A percentile compares a stretch with the other conserved stretches of the same genome.
phyloP scores from a whole-genome alignment of 2,113 vertebrate species.

The Malurus alboscapulatus region DNA sequence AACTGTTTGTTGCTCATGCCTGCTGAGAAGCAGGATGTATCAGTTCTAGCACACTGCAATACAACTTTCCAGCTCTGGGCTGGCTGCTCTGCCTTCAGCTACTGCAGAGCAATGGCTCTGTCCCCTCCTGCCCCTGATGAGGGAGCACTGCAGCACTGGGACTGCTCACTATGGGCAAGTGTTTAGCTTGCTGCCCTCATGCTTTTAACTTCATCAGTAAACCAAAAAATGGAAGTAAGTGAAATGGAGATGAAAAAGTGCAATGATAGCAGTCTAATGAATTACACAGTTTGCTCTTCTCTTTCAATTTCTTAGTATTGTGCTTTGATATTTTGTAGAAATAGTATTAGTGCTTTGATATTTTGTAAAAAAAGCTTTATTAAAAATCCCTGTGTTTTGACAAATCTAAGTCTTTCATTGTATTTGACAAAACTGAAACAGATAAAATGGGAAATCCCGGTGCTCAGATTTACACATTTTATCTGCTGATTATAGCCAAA shows the following conservation, averaged over 20 bases:
- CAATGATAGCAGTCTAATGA: not conserved
- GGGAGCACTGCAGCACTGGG: not conserved
- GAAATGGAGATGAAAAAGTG: not conserved
- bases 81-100: not conserved
- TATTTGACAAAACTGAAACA: not conserved
- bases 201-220: not conserved
- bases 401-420: not conserved
- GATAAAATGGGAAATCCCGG: not conserved
- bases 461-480: not conserved
- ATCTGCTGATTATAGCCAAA: not conserved
- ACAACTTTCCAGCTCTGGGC: not conserved
- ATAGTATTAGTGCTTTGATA: not conserved
- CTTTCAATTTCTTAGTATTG: not conserved
- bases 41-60: not conserved
- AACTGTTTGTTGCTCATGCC: not conserved
- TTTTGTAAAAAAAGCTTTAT: not conserved
- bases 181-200: accelerated
- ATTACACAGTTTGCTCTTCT: not conserved
- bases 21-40: not conserved
- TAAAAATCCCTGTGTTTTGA: not conserved
- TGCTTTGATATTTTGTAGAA: not conserved
- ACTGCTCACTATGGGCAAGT: not conserved
- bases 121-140: not conserved
- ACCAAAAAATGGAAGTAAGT: not conserved
- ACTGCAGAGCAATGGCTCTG: not conserved